Percentiles rank a stretch among this genome's conserved stretches.
Conservation (phyloP, 2,888 invertebrate species). For the Mimachlamys varia region DNA sequence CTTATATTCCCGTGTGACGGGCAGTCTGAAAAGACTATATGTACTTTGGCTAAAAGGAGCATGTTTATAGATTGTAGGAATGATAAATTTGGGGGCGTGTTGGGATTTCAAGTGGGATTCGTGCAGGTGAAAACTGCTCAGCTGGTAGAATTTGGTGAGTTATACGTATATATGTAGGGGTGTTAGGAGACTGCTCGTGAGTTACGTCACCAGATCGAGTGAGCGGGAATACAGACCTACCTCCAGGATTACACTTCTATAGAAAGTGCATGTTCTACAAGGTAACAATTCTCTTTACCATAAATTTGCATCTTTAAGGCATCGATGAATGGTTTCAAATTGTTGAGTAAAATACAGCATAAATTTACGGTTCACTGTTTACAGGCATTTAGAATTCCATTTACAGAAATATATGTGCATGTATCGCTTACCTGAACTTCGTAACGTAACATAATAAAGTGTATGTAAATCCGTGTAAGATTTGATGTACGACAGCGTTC, state of each 20-base stretch:
- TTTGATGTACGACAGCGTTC: background rate
- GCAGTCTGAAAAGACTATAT: background rate
- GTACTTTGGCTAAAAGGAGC: background rate
- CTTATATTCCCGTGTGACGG: background rate
- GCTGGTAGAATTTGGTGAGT: background rate
- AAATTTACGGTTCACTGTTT: background rate
- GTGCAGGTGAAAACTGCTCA: conserved; percentile 10
- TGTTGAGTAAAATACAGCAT: background rate
- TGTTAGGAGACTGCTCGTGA: no score
- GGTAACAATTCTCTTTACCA: background rate
- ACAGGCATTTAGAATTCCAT: background rate
- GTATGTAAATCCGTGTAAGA: background rate
- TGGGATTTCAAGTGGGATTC: background rate
- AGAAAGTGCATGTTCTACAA: background rate
- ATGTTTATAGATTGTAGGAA: conserved; percentile 2
- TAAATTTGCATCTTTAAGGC: background rate
- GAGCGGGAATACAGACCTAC: background rate
- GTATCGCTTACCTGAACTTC: background rate
- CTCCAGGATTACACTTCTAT: background rate
- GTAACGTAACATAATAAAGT: background rate
- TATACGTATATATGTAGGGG: no score
- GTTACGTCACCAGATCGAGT: background rate
- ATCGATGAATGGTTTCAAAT: background rate
- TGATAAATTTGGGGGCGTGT: conserved; percentile 20
- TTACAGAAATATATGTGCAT: background rate